Evolutionary conservation across 2,113 vertebrate species (phyloP).

Genomic region (Burhinus bistriatus): DNA sequence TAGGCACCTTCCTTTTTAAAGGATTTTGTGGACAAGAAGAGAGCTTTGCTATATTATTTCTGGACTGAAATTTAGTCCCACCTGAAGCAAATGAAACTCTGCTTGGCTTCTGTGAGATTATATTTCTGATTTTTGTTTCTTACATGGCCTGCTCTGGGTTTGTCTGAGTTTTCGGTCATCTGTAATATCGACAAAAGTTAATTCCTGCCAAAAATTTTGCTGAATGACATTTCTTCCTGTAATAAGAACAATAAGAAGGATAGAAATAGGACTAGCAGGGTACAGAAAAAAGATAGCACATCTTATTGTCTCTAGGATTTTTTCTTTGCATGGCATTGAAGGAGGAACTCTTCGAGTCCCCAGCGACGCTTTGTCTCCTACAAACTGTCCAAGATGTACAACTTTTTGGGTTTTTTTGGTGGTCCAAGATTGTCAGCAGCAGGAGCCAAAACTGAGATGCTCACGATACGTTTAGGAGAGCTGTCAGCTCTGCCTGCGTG

Average conservation of each 20-base stretch:
- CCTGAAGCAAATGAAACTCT: neutral
- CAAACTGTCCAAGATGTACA: neutral
- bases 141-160: neutral
- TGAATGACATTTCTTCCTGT: neutral
- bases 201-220: neutral
- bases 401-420: neutral
- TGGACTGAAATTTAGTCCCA: neutral
- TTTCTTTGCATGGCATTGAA: neutral
- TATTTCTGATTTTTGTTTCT: neutral
- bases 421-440: neutral
- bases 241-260: neutral
- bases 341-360: neutral
- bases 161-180: neutral
- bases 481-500: neutral
- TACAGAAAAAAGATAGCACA: neutral
- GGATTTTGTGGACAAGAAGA: neutral
- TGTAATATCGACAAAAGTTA: neutral
- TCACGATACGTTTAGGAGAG: neutral
- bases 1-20: neutral
- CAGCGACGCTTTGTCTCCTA: neutral
- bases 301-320: neutral
- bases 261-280: neutral
- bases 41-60: neutral
- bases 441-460: neutral
- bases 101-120: neutral